Percentiles rank a stretch among this genome's conserved stretches.
These are phyloP conservation scores for Aleadryas rufinucha DNA, from an alignment of 2,113 vertebrate genomes.

Conservation along the genomic window DNA sequence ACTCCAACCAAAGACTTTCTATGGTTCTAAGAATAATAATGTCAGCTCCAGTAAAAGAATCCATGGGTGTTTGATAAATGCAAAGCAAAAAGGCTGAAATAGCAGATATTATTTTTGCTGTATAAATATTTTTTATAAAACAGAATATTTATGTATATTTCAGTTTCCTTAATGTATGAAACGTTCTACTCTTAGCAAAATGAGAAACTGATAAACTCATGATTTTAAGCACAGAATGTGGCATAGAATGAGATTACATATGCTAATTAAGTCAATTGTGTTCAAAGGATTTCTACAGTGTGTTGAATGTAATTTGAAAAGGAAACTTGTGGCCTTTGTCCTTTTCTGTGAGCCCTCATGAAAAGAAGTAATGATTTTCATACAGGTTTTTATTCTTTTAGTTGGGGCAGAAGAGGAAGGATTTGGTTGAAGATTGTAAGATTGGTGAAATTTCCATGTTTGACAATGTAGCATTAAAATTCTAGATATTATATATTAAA, in stretches of 20 bases:
- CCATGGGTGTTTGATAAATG: background rate
- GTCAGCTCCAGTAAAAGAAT: background rate
- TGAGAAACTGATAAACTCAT: background rate
- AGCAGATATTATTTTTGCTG: background rate
- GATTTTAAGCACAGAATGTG: background rate
- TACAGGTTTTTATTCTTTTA: background rate
- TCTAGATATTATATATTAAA: background rate
- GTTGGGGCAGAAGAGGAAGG: background rate
- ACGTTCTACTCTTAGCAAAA: fast-evolving
- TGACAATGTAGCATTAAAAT: background rate
- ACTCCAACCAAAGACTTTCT: background rate
- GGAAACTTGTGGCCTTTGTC: background rate
- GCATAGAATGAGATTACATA: background rate
- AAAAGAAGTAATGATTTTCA: background rate
- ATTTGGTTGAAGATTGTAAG: background rate
- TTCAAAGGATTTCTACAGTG: background rate
- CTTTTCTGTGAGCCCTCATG: background rate
- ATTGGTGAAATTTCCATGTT: background rate
- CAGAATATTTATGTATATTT: background rate
- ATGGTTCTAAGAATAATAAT: background rate
- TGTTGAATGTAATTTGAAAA: background rate
- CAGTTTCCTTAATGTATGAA: background rate
- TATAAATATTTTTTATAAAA: background rate
- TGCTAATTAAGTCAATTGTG: background rate
- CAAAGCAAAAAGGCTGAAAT: background rate